phyloP scores from a whole-genome alignment of 2,797 vertebrate species.

The Parauchenoglanis punctatus region DNA sequence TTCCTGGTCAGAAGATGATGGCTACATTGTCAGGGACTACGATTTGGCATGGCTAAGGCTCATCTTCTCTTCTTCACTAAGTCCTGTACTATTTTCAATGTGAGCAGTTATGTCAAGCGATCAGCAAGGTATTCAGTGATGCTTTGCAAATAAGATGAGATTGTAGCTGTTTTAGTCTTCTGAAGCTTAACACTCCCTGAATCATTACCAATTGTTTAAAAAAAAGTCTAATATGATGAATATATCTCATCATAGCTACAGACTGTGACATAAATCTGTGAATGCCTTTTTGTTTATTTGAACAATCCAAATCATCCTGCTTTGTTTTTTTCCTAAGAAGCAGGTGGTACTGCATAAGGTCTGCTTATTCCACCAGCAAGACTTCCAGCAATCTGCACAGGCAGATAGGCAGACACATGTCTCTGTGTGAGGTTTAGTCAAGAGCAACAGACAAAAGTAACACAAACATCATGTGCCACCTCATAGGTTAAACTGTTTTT shows the following conservation, averaged over 20 bases:
- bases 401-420: conserved; percentile 5
- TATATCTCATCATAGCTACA: neutral
- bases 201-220: neutral
- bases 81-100: neutral
- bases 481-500: conserved; percentile 20
- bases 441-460: conserved; percentile 1
- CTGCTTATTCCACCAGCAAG: conserved; percentile 20
- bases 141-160: neutral
- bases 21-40: neutral
- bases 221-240: neutral
- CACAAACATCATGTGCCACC: conserved; percentile 27
- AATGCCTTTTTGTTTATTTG: neutral
- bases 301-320: neutral
- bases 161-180: neutral
- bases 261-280: neutral
- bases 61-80: neutral
- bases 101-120: neutral
- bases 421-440: conserved; percentile 30
- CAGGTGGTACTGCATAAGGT: conserved; percentile 23
- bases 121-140: neutral
- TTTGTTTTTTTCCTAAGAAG: neutral
- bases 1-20: neutral
- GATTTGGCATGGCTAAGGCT: neutral
- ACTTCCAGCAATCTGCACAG: conserved; percentile 25
- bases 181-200: neutral